Evolutionary conservation across 2,113 vertebrate species (phyloP).

Genomic region (Campylorhamphus procurvoides): DNA sequence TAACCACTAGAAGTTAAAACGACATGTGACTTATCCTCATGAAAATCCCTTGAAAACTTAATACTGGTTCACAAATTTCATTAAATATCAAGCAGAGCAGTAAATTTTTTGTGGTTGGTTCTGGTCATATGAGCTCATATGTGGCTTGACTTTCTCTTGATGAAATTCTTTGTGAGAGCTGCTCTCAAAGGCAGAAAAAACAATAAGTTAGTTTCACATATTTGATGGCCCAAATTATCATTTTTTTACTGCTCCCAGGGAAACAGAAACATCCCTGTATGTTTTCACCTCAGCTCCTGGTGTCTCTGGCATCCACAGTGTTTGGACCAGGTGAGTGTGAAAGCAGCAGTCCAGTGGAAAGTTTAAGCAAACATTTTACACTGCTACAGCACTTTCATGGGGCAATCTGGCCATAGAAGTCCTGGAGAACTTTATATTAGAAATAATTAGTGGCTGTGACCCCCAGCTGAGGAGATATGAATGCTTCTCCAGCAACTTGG

Average conservation of each 20-base stretch:
- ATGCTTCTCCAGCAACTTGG: background rate
- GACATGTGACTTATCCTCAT: background rate
- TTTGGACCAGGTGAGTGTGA: background rate
- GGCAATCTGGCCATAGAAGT: background rate
- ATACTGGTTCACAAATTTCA: background rate
- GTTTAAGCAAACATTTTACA: background rate
- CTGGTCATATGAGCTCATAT: background rate
- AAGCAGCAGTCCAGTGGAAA: background rate
- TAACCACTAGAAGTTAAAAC: background rate
- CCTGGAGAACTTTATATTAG: background rate
- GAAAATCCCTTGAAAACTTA: constrained; percentile 8
- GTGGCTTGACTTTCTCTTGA: constrained; percentile 16
- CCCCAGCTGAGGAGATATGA: background rate
- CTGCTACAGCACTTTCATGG: background rate
- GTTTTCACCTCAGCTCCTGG: background rate
- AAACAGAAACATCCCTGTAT: background rate
- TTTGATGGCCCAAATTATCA: background rate
- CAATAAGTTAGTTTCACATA: background rate
- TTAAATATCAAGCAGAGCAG: background rate
- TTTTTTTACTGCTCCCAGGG: background rate
- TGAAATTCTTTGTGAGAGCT: background rate
- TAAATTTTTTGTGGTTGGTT: constrained; percentile 2
- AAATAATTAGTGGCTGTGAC: background rate
- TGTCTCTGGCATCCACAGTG: background rate
- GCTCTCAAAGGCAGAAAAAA: background rate